Evolutionary conservation across 2,113 vertebrate genomes (phyloP).

Genomic region (Melospiza georgiana): DNA sequence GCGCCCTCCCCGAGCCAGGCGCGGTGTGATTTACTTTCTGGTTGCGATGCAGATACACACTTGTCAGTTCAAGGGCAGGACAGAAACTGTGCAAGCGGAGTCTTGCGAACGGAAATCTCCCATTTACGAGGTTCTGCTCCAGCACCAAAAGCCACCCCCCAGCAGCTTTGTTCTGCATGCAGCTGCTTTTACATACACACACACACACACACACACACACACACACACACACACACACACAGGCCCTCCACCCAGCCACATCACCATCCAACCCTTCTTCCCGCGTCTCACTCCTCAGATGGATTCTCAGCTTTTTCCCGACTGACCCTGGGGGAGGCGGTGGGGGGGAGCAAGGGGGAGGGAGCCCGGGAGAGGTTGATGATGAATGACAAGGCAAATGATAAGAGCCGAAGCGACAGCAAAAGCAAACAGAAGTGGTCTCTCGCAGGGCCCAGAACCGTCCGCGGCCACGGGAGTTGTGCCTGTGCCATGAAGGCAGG

Average conservation of each 20-base stretch:
- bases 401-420: slow-evolving; percentile 49
- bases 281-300: slow-evolving; percentile 3
- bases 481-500: background rate
- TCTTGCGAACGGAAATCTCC: slow-evolving; percentile 78
- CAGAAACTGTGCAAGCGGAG: slow-evolving; percentile 75
- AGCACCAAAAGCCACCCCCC: slow-evolving; percentile 67
- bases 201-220: background rate
- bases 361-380: background rate
- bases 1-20: slow-evolving; percentile 21
- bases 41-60: slow-evolving; percentile 71
- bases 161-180: slow-evolving; percentile 54
- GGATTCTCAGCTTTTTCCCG: slow-evolving; percentile 4
- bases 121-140: slow-evolving; percentile 72
- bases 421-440: slow-evolving; percentile 47
- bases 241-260: background rate
- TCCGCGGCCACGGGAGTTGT: background rate
- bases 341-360: background rate
- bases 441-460: background rate
- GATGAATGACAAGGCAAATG: slow-evolving; percentile 48
- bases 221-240: no score
- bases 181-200: slow-evolving; percentile 34
- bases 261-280: slow-evolving; percentile 11
- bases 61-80: slow-evolving; percentile 85
- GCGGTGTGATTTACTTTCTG: slow-evolving; percentile 65
- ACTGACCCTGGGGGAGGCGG: background rate